Base-by-base conservation (phyloP, 2,113 vertebrate species). In the Pelodiscus sinensis region DNA sequence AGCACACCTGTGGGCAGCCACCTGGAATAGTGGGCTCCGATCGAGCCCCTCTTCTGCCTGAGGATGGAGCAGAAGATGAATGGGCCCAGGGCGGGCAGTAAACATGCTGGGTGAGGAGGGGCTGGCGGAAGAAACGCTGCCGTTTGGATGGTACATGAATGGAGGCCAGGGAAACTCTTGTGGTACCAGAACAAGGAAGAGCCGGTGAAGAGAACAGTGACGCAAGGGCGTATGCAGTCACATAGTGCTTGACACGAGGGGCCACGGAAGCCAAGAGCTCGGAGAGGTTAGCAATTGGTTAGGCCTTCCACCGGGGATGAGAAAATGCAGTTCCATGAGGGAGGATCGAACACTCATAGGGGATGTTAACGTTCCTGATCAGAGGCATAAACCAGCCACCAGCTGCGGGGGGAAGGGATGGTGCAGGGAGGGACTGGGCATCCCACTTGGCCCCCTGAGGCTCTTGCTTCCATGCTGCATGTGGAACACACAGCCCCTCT, bases 31-130 rank as follows among this genome's bases (percentile, higher is more conserved):
- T 16, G 0, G 1, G 68, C 0, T 58, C 85, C 79, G 81, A 9
- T 2, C 7, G 1, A 0, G 2, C 0, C 1, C 19, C 10, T 38
- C 54, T 1, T 14, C 2, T 79, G 55, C 5, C 1, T 2, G 2
- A 1, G 12, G 86, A 44, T 18, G 22, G 29, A 21, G 9, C 57
- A 25, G 38, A 9, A 60, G 9, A 10, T 5, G 57, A 24, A 44
- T 60, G 1, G 80, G 77, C 21, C 57, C 3, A 11, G 1, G 86
- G 7, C 4, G 91, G 86, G 92, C 91, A 38, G 55, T 9, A 82
- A 5, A 0, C 8, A 25, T 3, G 77, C 77, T 0, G 0, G 29
- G 4, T 5, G 5, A 5, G 52, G 8, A 2, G 21, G 3, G 1
- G 7, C 60, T 25, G 31, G 27, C 16, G n/a, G 3, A 80, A 8